Percentiles rank a stretch among this genome's conserved stretches.
phyloP scores from a whole-genome alignment of 2,797 vertebrate species.

The Hapalemur alaotrensis region DNA sequence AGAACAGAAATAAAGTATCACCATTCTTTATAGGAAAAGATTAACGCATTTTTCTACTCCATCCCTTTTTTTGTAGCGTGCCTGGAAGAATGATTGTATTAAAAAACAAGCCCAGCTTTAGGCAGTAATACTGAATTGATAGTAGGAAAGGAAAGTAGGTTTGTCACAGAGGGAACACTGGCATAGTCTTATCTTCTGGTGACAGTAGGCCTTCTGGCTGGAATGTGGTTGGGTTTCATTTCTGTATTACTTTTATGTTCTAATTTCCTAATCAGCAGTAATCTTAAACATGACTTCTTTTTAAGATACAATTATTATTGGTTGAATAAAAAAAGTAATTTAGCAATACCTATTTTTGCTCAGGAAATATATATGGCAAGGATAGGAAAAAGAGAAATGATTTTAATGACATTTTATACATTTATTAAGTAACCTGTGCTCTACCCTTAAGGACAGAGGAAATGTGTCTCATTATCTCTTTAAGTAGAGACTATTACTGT shows the following conservation, averaged over 20 bases:
- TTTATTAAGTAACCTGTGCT: not conserved
- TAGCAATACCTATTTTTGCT: not conserved
- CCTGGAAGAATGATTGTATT: not conserved
- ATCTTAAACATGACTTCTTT: not conserved
- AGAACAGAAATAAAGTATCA: not conserved
- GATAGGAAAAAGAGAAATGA: not conserved
- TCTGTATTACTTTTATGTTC: not conserved
- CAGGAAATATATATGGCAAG: not conserved
- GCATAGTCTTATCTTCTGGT: not conserved
- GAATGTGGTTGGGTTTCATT: not conserved
- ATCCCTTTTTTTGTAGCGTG: not conserved
- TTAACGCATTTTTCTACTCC: not conserved
- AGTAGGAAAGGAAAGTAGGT: not conserved
- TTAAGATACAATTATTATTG: not conserved
- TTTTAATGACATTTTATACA: not conserved
- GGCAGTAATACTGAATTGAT: not conserved
- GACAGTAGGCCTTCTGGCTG: not conserved
- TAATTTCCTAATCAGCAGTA: not conserved
- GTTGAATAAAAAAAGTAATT: not conserved
- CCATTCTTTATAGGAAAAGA: not conserved
- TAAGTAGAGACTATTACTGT: not conserved
- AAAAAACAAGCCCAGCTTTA: not conserved
- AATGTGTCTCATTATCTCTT: not conserved
- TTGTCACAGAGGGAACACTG: not conserved
- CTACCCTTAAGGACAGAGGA: not conserved